These are phyloP conservation scores for Trachelus iudaicus DNA, from an alignment of 2,888 invertebrate genomes.

Conservation along the genomic window DNA sequence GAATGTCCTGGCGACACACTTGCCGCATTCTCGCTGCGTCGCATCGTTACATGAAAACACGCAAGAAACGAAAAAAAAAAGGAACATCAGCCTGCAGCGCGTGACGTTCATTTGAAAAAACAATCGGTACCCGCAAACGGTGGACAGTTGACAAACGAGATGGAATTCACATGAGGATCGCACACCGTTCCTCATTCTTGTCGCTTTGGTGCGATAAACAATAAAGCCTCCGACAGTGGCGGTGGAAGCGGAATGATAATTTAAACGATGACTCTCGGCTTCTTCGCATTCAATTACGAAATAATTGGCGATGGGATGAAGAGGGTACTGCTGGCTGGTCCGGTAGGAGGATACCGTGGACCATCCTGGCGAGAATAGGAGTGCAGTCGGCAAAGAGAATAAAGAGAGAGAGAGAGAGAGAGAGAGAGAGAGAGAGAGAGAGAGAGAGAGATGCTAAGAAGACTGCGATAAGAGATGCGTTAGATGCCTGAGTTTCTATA, in stretches of 20 bases:
- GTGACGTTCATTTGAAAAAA: constrained; percentile 21
- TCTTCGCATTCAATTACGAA: constrained; percentile 63
- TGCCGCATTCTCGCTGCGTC: not conserved
- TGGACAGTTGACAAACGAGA: constrained; percentile 43
- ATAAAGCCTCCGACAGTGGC: constrained; percentile 28
- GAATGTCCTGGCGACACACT: not conserved
- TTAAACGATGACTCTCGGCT: constrained; percentile 63
- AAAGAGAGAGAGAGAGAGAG: constrained; percentile 9
- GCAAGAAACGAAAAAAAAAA: not conserved
- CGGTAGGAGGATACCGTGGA: not conserved
- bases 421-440: constrained; percentile 11
- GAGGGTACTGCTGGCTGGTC: not conserved
- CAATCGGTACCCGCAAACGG: constrained; percentile 32
- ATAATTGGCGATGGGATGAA: constrained; percentile 54
- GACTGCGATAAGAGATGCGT: not conserved
- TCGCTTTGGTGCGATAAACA: constrained; percentile 37
- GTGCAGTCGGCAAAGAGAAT: constrained; percentile 11
- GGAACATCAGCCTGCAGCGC: not conserved
- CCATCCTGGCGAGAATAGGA: not conserved
- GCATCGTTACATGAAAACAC: not conserved
- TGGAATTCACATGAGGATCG: constrained; percentile 9
- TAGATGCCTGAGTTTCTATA: not conserved
- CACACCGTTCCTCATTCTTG: constrained; percentile 22
- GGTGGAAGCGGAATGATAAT: constrained; percentile 56
- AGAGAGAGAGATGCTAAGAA: constrained; percentile 5